Evolutionary conservation across 2,797 vertebrate genomes (phyloP).

Genomic region (Melopsittacus undulatus): DNA sequence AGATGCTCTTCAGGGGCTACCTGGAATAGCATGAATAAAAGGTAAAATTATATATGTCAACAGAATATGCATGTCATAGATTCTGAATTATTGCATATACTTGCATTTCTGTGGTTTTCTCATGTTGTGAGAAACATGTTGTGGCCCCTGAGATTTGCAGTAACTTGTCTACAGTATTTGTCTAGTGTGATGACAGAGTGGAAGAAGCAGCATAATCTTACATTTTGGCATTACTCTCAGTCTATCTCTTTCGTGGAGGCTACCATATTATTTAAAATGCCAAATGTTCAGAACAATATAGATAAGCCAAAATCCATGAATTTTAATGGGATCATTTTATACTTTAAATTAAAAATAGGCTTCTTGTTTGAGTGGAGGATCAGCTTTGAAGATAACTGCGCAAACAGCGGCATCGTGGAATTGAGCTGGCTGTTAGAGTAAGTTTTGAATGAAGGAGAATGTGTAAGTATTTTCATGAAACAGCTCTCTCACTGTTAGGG

Average conservation of each 20-base stretch:
- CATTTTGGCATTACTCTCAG: constrained; percentile 56
- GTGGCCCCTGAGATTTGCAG: neutral
- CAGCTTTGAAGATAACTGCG: constrained; percentile 37
- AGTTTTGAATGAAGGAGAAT: neutral
- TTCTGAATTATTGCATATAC: neutral
- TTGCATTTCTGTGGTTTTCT: neutral
- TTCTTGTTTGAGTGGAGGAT: constrained; percentile 37
- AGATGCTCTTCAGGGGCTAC: neutral
- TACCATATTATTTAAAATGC: constrained; percentile 48
- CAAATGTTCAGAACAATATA: constrained; percentile 50
- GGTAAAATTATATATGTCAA: neutral
- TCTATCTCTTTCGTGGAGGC: constrained; percentile 41
- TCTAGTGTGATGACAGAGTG: constrained; percentile 22
- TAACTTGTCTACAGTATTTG: constrained; percentile 1
- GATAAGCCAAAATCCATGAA: constrained; percentile 53
- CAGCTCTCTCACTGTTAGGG: neutral
- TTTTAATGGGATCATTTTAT: constrained; percentile 42
- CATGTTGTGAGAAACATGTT: neutral
- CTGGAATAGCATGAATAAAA: neutral
- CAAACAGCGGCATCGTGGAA: neutral
- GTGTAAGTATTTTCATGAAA: neutral
- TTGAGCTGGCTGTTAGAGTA: neutral
- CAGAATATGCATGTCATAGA: neutral
- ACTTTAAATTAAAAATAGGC: constrained; percentile 25
- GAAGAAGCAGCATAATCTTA: constrained; percentile 33